A percentile compares a stretch with the other conserved stretches of the same genome.
phyloP scores from a whole-genome alignment of 2,888 invertebrate genomes.

The Melanophora roralis region DNA sequence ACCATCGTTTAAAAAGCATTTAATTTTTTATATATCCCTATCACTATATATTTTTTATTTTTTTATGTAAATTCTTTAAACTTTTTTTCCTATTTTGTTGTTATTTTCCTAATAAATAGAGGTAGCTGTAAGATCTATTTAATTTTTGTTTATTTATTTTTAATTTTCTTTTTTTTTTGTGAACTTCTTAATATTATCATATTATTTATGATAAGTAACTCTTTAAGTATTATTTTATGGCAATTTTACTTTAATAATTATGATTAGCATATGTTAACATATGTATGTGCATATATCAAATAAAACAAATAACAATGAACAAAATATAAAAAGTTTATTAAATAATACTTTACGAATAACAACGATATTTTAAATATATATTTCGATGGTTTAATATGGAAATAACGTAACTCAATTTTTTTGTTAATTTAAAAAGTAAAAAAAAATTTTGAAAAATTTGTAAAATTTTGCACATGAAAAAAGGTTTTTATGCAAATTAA shows the following conservation, averaged over 20 bases:
- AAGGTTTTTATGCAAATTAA: too few relatives aligned
- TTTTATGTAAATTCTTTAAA: constrained; percentile 54
- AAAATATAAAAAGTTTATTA: neutral
- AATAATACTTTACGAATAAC: constrained; percentile 23
- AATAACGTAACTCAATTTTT: too few relatives aligned
- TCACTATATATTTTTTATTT: constrained; percentile 17
- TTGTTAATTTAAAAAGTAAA: too few relatives aligned
- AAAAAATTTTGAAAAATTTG: too few relatives aligned
- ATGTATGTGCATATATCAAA: too few relatives aligned
- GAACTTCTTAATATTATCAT: neutral
- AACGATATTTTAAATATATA: constrained; percentile 54
- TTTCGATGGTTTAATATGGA: too few relatives aligned
- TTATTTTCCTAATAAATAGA: constrained; percentile 18
- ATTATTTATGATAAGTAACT: constrained; percentile 14
- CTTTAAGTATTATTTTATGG: constrained; percentile 51
- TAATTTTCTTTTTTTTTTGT: neutral
- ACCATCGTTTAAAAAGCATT: constrained; percentile 60
- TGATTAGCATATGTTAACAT: too few relatives aligned
- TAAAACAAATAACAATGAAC: constrained; percentile 37
- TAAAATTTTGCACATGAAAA: too few relatives aligned
- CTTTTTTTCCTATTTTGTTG: constrained; percentile 50
- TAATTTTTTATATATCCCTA: constrained; percentile 50
- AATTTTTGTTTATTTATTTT: neutral
- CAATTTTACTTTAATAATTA: constrained; percentile 34
- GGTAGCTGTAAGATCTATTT: constrained; percentile 20